phyloP scores from a whole-genome alignment of 1,140 invertebrate species.

The Papilio aristodemus region DNA sequence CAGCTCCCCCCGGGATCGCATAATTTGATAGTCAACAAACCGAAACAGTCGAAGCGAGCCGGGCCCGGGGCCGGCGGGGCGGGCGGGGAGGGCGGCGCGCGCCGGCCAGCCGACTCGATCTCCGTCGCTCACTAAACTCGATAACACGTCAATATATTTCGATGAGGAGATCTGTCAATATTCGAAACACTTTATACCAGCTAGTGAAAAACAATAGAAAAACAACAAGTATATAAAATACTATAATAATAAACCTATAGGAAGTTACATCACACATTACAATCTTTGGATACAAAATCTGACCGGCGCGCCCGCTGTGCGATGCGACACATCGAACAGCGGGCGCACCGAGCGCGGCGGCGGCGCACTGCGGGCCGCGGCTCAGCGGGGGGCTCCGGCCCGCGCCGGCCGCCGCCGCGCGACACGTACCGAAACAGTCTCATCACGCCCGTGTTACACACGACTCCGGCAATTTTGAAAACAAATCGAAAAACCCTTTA shows the following conservation, averaged over 20 bases:
- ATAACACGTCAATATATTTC: slow-evolving; percentile 49
- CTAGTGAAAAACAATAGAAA: slow-evolving; percentile 69
- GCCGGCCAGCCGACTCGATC: not conserved
- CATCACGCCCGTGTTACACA: slow-evolving; percentile 72
- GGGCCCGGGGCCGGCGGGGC: not conserved
- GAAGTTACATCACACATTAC: slow-evolving; percentile 75
- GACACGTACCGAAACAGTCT: slow-evolving; percentile 65
- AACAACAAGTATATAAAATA: slow-evolving; percentile 74
- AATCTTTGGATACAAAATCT: slow-evolving; percentile 78
- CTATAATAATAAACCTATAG: slow-evolving; percentile 75
- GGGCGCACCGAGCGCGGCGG: no score
- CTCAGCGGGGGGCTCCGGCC: slow-evolving; percentile 20
- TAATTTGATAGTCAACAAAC: slow-evolving; percentile 12
- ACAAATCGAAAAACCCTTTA: slow-evolving; percentile 61
- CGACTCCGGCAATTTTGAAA: slow-evolving; percentile 63
- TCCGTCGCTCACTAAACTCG: slow-evolving; percentile 15
- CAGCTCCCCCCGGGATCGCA: no score
- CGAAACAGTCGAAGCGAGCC: not conserved
- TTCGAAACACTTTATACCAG: slow-evolving; percentile 54
- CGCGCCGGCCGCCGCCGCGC: slow-evolving; percentile 18
- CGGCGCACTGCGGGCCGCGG: no score
- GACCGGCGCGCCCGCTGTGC: slow-evolving; percentile 39
- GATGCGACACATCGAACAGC: slow-evolving; percentile 24
- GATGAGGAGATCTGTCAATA: slow-evolving; percentile 63
- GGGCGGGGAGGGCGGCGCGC: not conserved